Base-by-base conservation (phyloP, 2,888 invertebrate species). In the Branchipolynoe longqiensis region DNA sequence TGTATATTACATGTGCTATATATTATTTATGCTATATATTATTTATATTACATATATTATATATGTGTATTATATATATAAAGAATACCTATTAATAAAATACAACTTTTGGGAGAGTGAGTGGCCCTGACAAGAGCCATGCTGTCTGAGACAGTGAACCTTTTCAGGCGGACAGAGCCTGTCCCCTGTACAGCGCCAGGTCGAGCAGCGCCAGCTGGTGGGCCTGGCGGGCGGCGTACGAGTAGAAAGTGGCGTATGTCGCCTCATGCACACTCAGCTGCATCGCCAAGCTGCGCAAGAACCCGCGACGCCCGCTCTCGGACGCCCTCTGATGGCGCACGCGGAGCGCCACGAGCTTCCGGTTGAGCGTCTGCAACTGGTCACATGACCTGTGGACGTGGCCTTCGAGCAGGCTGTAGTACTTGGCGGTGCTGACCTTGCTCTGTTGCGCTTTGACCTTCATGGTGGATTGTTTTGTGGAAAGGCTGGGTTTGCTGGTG, bases 41-140 rank as follows among this genome's bases (percentile, higher is more conserved):
- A n/a, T n/a, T n/a, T n/a, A n/a, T n/a, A n/a, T n/a, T n/a, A n/a
- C n/a, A n/a, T n/a, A n/a, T n/a, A n/a, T n/a, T n/a, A n/a, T n/a
- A n/a, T n/a, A n/a, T n/a, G n/a, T n/a, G n/a, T n/a, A n/a, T n/a
- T n/a, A n/a, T n/a, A n/a, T n/a, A n/a, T n/a, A n/a, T n/a, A n/a
- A n/a, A n/a, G n/a, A n/a, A n/a, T n/a, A n/a, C n/a, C n/a, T n/a
- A n/a, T n/a, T n/a, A n/a, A n/a, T n/a, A n/a, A n/a, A n/a, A n/a
- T n/a, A 22, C 31, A 78, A 78, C 78, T 78, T 54, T 78, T 78
- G 78, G 25, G 78, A 78, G 41, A 78, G 54, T 31, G 78, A 28
- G 54, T 78, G 78, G 78, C 78, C 48, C 78, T 78, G 78, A 78
- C 4, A 73, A 78, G 78, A 78, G 78, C 78, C 78, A 48, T 48